These are phyloP conservation scores for Drosophila bipectinata DNA, from an alignment of 1,140 invertebrate genomes.

Conservation along the genomic window DNA sequence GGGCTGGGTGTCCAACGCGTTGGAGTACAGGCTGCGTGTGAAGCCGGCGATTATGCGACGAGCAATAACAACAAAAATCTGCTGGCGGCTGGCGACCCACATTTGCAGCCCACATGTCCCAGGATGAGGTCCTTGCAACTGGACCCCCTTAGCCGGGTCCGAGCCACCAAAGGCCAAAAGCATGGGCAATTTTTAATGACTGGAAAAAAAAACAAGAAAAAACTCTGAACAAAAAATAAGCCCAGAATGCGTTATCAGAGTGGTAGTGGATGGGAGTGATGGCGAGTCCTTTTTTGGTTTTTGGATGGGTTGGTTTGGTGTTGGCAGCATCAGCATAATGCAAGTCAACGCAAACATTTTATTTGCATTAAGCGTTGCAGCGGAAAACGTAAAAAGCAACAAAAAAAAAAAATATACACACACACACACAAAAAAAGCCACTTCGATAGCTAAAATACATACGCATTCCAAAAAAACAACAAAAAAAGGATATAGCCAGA, in stretches of 20 bases:
- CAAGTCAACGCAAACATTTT: conserved; percentile 83
- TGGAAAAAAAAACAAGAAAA: conserved; percentile 42
- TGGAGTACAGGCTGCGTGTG: conserved; percentile 56
- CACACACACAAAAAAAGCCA: too few relatives aligned
- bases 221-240: not conserved
- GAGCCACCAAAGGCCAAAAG: too few relatives aligned
- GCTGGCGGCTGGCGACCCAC: conserved; percentile 64
- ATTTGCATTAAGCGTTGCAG: conserved; percentile 76
- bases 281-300: not conserved
- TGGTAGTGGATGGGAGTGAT: not conserved
- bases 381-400: conserved; percentile 23
- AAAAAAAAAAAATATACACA: not conserved
- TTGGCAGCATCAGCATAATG: conserved; percentile 69
- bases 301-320: not conserved
- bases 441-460: conserved; percentile 67
- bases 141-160: not conserved
- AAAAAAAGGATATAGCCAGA: conserved; percentile 2
- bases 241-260: conserved; percentile 30
- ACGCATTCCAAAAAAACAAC: conserved; percentile 24
- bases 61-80: conserved; percentile 61
- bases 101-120: conserved; percentile 66
- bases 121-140: conserved; percentile 8
- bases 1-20: not conserved
- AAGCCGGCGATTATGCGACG: conserved; percentile 76
- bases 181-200: conserved; percentile 73